Percentiles rank a stretch among this genome's conserved stretches.
Evolutionary conservation across 1,140 invertebrate genomes (phyloP).

Genomic region (Drosophila micromelanica): DNA sequence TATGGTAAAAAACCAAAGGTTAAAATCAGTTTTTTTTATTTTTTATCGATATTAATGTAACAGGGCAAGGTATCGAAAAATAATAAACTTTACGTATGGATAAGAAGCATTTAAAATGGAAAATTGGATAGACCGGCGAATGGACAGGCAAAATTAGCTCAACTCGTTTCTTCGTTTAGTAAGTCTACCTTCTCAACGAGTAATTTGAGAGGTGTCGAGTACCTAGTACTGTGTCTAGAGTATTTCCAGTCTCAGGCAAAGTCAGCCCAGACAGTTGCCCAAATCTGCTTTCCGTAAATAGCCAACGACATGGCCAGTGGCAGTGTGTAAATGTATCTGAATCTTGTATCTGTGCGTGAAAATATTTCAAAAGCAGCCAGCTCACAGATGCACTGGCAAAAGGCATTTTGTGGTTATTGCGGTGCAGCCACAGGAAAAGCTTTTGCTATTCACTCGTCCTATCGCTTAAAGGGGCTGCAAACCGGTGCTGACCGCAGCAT

Average conservation of each 20-base stretch:
- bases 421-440: constrained; percentile 66
- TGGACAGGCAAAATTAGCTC: no score
- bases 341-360: constrained; percentile 26
- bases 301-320: constrained; percentile 18
- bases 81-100: no score
- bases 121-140: no score
- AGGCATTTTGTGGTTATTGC: constrained; percentile 69
- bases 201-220: no score
- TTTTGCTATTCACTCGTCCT: constrained; percentile 47
- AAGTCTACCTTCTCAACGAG: no score
- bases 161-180: no score
- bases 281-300: constrained; percentile 10
- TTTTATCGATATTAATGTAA: no score
- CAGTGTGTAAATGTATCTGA: constrained; percentile 17
- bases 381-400: constrained; percentile 35
- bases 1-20: no score
- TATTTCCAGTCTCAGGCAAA: neutral
- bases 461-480: constrained; percentile 43
- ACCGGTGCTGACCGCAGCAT: constrained; percentile 61
- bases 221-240: neutral
- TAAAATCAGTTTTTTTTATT: no score
- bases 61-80: no score
- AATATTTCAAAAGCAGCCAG: constrained; percentile 29
- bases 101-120: no score
- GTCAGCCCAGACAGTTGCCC: neutral